phyloP scores from a whole-genome alignment of 2,888 invertebrate species.

The Disparrhopalites patrizii region DNA sequence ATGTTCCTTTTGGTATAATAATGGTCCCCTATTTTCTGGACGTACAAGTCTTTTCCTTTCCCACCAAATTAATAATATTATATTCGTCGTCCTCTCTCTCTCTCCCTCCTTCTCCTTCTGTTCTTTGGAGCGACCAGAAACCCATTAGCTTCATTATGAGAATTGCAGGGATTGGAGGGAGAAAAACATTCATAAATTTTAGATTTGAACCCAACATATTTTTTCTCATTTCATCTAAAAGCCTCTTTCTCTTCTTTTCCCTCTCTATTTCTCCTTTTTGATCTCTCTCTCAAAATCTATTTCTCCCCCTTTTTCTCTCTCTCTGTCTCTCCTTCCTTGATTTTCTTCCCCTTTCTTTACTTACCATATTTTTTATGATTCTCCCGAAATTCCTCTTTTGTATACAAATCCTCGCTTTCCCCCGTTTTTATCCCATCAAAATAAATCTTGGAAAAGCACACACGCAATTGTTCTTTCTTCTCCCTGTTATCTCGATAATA shows the following conservation, averaged over 20 bases:
- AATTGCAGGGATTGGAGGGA: neutral
- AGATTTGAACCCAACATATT: neutral
- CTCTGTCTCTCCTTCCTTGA: neutral
- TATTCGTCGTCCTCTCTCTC: no score
- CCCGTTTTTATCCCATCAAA: no score
- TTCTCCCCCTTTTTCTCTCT: no score
- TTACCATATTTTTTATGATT: neutral
- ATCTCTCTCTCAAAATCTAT: neutral
- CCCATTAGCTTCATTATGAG: slow-evolving; percentile 4
- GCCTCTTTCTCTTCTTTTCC: neutral
- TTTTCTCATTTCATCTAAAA: slow-evolving; percentile 3
- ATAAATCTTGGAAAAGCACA: no score
- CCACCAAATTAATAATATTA: neutral
- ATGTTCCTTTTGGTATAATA: no score
- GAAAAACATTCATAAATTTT: slow-evolving; percentile 2
- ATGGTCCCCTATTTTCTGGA: no score
- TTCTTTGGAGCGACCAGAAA: neutral
- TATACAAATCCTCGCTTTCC: no score
- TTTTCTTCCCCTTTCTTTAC: neutral
- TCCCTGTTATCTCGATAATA: no score
- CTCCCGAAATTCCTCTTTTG: no score
- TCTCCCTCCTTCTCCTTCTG: neutral
- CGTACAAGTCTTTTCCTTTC: no score
- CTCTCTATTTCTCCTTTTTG: neutral
- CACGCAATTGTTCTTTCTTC: no score